Evolutionary conservation across 2,888 invertebrate species (phyloP).

Genomic region (Melanargia galathea): DNA sequence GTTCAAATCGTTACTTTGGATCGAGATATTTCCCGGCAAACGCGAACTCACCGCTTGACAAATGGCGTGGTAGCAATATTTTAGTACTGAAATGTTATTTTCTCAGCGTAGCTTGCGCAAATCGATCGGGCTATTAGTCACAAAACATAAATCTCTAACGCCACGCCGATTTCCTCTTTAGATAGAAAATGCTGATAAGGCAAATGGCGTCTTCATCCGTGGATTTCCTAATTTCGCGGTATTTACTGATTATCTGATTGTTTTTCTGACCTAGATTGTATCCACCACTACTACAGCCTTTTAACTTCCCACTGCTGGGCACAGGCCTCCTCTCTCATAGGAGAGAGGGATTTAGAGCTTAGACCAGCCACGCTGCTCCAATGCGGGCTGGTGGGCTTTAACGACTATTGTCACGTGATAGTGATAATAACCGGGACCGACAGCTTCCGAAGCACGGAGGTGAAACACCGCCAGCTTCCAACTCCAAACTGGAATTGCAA

Average conservation of each 20-base stretch:
- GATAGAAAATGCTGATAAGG: slow-evolving; percentile 22
- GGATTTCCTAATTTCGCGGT: neutral
- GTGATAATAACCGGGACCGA: no score
- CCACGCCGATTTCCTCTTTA: slow-evolving; percentile 23
- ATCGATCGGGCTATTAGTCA: slow-evolving; percentile 27
- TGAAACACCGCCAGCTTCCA: no score
- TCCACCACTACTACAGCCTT: neutral
- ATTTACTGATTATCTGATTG: neutral
- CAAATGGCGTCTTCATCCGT: neutral
- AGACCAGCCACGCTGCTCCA: no score
- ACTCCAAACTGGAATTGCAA: no score
- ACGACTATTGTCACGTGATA: no score
- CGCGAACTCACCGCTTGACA: slow-evolving; percentile 19
- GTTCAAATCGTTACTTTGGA: slow-evolving; percentile 14
- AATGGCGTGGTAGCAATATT: slow-evolving; percentile 30
- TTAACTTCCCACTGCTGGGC: neutral
- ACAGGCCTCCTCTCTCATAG: no score
- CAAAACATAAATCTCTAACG: slow-evolving; percentile 28
- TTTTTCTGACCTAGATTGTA: slow-evolving; percentile 3
- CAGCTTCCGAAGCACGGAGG: no score
- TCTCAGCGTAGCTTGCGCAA: slow-evolving; percentile 10
- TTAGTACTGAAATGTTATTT: slow-evolving; percentile 35
- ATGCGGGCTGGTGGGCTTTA: no score
- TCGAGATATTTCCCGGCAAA: slow-evolving; percentile 19
- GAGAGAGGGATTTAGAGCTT: no score